Percentiles rank a stretch among this genome's conserved stretches.
These are phyloP conservation scores for Mellilla xanthometata DNA, from an alignment of 2,888 invertebrate genomes.

Conservation along the genomic window DNA sequence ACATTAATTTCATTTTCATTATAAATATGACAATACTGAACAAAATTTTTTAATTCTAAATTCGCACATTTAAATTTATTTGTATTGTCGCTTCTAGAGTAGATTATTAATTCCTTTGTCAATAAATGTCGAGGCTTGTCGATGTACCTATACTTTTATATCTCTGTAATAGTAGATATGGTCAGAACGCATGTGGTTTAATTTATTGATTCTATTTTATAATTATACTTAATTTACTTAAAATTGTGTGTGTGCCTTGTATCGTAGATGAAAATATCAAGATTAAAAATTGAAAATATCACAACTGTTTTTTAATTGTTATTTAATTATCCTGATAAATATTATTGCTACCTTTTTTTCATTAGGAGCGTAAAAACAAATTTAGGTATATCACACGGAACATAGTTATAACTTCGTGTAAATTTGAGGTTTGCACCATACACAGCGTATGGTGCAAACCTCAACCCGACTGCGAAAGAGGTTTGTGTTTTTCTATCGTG, in stretches of 20 bases:
- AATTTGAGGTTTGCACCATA: too few relatives aligned
- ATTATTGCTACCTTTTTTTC: too few relatives aligned
- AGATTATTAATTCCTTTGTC: constrained; percentile 58
- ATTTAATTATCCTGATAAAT: too few relatives aligned
- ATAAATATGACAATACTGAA: constrained; percentile 50
- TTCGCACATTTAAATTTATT: constrained; percentile 20
- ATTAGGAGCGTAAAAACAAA: too few relatives aligned
- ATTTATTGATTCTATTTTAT: constrained; percentile 76
- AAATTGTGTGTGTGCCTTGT: constrained; percentile 88
- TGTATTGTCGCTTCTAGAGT: constrained; percentile 41
- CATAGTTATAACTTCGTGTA: too few relatives aligned
- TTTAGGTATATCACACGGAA: too few relatives aligned
- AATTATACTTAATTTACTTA: constrained; percentile 75
- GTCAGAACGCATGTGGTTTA: constrained; percentile 70
- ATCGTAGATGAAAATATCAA: constrained; percentile 85
- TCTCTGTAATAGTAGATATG: constrained; percentile 59
- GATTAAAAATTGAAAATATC: constrained; percentile 83
- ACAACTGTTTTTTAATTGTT: constrained; percentile 21
- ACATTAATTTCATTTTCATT: constrained; percentile 60
- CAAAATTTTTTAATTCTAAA: constrained; percentile 24
- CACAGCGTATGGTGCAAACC: too few relatives aligned
- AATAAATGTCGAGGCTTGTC: constrained; percentile 57
- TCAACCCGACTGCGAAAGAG: too few relatives aligned
- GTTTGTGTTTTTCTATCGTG: too few relatives aligned
- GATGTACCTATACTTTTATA: constrained; percentile 51